Evolutionary conservation across 2,113 vertebrate genomes (phyloP), one percentile per base, ranked within the genome.

Genomic region (Tupaia tana): DNA sequence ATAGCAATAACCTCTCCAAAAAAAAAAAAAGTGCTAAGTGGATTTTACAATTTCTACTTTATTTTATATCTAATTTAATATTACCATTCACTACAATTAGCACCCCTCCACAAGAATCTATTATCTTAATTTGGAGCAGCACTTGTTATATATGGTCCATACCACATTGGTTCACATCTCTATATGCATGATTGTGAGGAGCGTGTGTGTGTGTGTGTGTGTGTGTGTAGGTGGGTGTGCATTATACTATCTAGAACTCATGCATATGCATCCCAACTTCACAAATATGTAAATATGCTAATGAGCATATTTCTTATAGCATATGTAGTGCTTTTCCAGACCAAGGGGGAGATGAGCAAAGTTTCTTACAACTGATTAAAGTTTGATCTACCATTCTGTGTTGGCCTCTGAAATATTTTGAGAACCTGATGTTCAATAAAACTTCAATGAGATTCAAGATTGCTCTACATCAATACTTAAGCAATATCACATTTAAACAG

Each of bases 41-140:
- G 25, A 52, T 75, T 79, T 13, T 66, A 69, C 9, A 88, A 70
- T 93, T 93, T 14, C 24, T 92, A 69, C 16, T 80, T 93, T 25
- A 86, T 64, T 79, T 93, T 81, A 77, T 9, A 63, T 24, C 54
- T 7, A 66, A 89, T 82, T 86, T 91, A 52, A 77, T 64, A 86
- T 52, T 9, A 61, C 1, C 14, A 77, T 73, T 66, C 80, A 79
- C 24, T 81, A 27, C 74, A 24, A 87, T 12, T 70, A 82, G 27
- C 15, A 29, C 16, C 16, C 58, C 3, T 0, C 0, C 13, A 77
- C 10, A 92, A 56, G 14, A 7, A 81, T 29, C 16, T 86, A 34
- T 54, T 80, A 86, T 54, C 89, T 71, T 77, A 29, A 94, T 70
- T 43, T 90, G 22, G 58, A 11, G 34, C 61, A 29, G 1, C 25